Evolutionary conservation across 2,113 vertebrate genomes (phyloP).

Genomic region (Ondatra zibethicus): DNA sequence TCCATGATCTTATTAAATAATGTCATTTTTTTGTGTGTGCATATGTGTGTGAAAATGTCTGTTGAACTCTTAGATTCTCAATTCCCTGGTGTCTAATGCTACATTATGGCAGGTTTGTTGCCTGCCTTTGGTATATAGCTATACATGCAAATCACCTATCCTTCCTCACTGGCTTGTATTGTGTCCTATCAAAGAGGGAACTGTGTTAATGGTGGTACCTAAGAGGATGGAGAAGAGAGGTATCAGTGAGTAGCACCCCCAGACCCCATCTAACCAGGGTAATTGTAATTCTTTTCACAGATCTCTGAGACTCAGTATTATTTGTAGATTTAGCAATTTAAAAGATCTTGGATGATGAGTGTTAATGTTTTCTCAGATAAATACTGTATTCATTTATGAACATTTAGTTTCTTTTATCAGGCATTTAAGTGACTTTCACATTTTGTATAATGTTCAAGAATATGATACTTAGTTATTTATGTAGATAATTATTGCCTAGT

Average conservation of each 20-base stretch:
- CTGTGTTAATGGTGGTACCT: background rate
- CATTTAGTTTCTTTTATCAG: conserved; percentile 13
- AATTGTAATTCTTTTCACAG: conserved; percentile 13
- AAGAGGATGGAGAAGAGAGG: background rate
- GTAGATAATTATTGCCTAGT: background rate
- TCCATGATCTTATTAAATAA: background rate
- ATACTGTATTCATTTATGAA: background rate
- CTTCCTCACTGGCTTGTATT: background rate
- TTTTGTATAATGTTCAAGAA: conserved; percentile 39
- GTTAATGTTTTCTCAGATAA: conserved; percentile 55
- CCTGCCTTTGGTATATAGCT: background rate
- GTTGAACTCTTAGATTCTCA: conserved; percentile 16
- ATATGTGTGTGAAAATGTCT: conserved; percentile 7
- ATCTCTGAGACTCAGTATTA: conserved; percentile 1
- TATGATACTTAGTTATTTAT: background rate
- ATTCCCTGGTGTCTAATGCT: conserved; percentile 5
- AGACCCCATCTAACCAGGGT: background rate
- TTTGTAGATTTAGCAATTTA: conserved; percentile 35
- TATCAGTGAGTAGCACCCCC: background rate
- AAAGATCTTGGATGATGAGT: conserved; percentile 34
- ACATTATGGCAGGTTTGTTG: background rate
- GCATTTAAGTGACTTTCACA: background rate
- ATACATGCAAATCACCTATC: background rate
- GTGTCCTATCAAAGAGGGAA: background rate
- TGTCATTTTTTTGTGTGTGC: background rate